Base-by-base conservation (phyloP, 2,888 invertebrate genomes). In the Plebejus argus region DNA sequence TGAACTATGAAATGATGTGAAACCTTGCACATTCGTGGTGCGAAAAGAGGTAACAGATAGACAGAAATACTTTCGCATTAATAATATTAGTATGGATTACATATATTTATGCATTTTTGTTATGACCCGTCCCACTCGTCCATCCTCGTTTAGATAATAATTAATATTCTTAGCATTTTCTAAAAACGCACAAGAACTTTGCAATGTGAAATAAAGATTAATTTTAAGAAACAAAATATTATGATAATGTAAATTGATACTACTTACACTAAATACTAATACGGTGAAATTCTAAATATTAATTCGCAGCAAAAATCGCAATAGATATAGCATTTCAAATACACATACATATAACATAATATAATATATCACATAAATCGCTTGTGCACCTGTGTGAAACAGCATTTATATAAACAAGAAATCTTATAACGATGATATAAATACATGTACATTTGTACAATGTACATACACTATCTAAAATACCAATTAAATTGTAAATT, bases 311-410 rank as follows among this genome's bases (percentile, higher is more conserved):
- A 28, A 66, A 66, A 6, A 66, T 66, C 15, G 33, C 66, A 28
- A 66, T 28, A 33, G 6, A 66, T 66, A 66, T 33, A 23, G 61
- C 61, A 28, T 23, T 61, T 61, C 23, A 61, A 10, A 23, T 28
- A 10, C 5, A 61, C 28, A 23, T n/a, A n/a, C n/a, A n/a, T n/a
- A 10, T 45, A 45, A 33, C 10, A 58, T 20, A 20, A 70, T 0
- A 39, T 3, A 20, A 20, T 45, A 23, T 28, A 23, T 28, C 35
- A 45, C 71, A 45, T 72, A 20, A 49, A 12, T 72, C 35, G 53
- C 20, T 7, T 53, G 28, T 23, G 53, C 74, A 74, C 53, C 74
- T 49, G 53, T 53, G 74, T 74, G 74, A 23, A 23, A 49, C 23
- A 39, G 23, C 20, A 18, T 49, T 74, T 74, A 74, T 23, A 28